These are phyloP conservation scores for Cyprinella venusta DNA, from an alignment of 2,797 vertebrate species.

Conservation along the genomic window DNA sequence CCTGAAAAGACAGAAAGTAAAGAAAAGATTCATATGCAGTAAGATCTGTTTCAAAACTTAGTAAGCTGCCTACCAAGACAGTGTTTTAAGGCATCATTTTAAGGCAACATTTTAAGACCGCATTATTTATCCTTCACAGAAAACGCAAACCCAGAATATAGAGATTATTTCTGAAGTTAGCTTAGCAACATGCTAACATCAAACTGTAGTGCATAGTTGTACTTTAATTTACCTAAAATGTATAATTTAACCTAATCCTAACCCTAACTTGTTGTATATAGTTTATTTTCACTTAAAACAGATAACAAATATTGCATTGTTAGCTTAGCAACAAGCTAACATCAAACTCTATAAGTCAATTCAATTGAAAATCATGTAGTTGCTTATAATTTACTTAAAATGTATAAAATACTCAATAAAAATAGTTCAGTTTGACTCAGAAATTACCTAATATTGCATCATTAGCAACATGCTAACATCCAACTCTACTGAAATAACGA, in stretches of 20 bases:
- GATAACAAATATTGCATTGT: neutral
- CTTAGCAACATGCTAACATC: neutral
- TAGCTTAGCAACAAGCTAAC: neutral
- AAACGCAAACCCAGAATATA: neutral
- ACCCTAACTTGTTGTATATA: no score
- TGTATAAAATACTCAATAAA: neutral
- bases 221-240: neutral
- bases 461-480: neutral
- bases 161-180: neutral
- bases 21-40: neutral
- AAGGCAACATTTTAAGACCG: neutral
- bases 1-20: slow-evolving; percentile 65
- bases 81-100: neutral
- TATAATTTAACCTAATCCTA: no score
- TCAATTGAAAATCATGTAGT: neutral
- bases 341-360: neutral
- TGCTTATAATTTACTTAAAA: neutral
- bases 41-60: neutral
- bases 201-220: neutral
- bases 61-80: neutral
- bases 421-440: no score
- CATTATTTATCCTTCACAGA: neutral
- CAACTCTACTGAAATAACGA: neutral
- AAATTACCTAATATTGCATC: neutral
- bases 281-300: neutral